Conservation (phyloP, 2,888 invertebrate genomes). For the Gymnocheta viridis region DNA sequence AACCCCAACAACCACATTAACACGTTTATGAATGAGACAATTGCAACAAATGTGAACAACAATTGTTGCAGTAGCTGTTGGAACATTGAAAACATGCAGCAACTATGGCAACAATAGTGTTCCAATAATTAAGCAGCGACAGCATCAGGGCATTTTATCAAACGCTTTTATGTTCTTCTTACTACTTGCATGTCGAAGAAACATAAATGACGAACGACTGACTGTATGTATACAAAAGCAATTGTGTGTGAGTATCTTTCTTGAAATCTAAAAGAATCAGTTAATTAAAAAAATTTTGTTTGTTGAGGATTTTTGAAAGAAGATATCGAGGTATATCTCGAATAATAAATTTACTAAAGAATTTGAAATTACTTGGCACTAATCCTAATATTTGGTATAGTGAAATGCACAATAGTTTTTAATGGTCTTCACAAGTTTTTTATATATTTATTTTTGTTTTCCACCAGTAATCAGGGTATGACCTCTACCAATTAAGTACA, state of each 20-base stretch:
- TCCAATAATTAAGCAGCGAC: slow-evolving; percentile 8
- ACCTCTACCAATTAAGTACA: no score
- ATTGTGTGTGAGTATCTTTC: not conserved
- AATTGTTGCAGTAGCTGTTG: slow-evolving; percentile 11
- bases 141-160: slow-evolving; percentile 1
- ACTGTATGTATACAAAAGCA: not conserved
- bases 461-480: no score
- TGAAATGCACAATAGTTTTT: no score
- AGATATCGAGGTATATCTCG: no score
- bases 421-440: no score
- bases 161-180: not conserved
- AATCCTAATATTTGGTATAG: no score
- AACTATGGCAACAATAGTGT: slow-evolving; percentile 11
- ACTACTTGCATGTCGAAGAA: not conserved
- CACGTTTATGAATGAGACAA: slow-evolving; percentile 36
- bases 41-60: slow-evolving; percentile 15
- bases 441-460: no score
- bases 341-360: no score
- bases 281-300: not conserved
- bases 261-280: not conserved
- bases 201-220: not conserved
- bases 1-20: slow-evolving; percentile 17
- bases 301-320: no score
- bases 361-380: no score
- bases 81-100: not conserved